Percentiles rank a stretch among this genome's conserved stretches.
Conservation (phyloP, 1,140 invertebrate species). For the Zaprionus lachaisei region DNA sequence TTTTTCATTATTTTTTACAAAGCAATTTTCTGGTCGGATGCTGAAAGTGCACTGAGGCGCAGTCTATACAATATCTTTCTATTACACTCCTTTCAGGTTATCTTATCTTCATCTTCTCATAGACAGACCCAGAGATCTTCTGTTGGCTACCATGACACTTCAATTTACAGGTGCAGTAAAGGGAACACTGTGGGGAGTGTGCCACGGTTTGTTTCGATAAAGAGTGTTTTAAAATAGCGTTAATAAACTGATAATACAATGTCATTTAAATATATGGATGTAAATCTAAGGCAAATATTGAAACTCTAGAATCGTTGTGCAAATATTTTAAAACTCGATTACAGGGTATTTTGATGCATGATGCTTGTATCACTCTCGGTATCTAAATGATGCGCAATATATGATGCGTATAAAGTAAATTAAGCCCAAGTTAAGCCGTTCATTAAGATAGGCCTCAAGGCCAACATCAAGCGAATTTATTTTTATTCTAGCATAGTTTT, state of each 20-base stretch:
- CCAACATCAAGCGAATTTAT: neutral
- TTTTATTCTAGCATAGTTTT: slow-evolving; percentile 5
- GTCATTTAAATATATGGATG: neutral
- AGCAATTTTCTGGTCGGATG: slow-evolving; percentile 15
- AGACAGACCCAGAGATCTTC: slow-evolving; percentile 9
- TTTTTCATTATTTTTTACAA: neutral
- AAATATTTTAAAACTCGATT: neutral
- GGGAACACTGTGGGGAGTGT: neutral
- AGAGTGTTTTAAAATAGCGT: neutral
- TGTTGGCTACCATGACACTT: slow-evolving; percentile 34
- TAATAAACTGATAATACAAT: neutral
- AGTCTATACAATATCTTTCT: neutral
- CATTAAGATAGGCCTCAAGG: slow-evolving; percentile 2
- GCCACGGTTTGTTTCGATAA: slow-evolving; percentile 5
- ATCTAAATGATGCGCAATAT: neutral
- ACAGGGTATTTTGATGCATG: neutral
- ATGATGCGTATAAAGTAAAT: neutral
- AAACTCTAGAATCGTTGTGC: neutral
- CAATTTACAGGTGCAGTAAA: neutral
- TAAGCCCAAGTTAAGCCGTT: neutral
- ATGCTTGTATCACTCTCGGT: neutral
- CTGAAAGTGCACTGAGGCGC: slow-evolving; percentile 39
- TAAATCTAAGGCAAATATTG: neutral
- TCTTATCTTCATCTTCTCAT: slow-evolving; percentile 35
- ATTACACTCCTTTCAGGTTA: slow-evolving; percentile 37